phyloP scores from a whole-genome alignment of 2,113 vertebrate genomes.

The human region GRCh38 chr4:41133001-41133500 shows the following conservation, averaged over 20 bases:
- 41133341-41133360: background rate
- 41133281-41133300: slow-evolving; percentile 42
- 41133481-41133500: background rate
- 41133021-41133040: background rate
- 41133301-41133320: slow-evolving; percentile 15
- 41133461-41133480: background rate
- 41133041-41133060: background rate
- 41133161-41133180: background rate
- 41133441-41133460: background rate
- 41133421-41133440: background rate
- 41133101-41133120: background rate
- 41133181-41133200: background rate
- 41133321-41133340: background rate
- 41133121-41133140: background rate
- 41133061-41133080: background rate
- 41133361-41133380: background rate
- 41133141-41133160: accelerated
- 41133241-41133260: background rate
- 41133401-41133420: background rate
- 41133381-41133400: background rate
- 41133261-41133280: slow-evolving; percentile 32
- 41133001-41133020: background rate
- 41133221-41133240: background rate
- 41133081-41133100: background rate
- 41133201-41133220: slow-evolving; percentile 38